A percentile compares a stretch with the other conserved stretches of the same genome.
Evolutionary conservation across 2,888 invertebrate genomes (phyloP).

Genomic region (Tetragnatha montana): DNA sequence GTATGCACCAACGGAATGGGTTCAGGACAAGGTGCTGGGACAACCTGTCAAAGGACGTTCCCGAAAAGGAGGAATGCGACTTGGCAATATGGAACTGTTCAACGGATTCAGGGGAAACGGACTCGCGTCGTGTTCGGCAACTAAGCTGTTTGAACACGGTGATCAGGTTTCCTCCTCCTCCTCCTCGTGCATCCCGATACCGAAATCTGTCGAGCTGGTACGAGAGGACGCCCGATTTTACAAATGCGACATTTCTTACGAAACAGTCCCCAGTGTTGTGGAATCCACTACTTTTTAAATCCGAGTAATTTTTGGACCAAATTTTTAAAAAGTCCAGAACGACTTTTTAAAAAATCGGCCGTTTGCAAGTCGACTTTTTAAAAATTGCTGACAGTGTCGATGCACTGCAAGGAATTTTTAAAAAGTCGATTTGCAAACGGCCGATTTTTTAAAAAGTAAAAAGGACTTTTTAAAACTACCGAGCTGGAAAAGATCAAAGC

Average conservation of each 20-base stretch:
- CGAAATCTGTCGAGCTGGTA: slow-evolving; percentile 6
- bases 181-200: background rate
- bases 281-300: background rate
- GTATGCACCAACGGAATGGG: slow-evolving; percentile 12
- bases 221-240: slow-evolving; percentile 30
- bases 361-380: background rate
- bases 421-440: background rate
- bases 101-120: slow-evolving; percentile 42
- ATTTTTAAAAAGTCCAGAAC: background rate
- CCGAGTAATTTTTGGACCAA: background rate
- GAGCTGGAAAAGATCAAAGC: too few relatives aligned
- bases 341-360: background rate
- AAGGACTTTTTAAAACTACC: background rate
- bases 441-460: background rate
- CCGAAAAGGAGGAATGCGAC: slow-evolving; percentile 22
- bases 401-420: background rate
- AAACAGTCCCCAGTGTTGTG: background rate
- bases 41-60: slow-evolving; percentile 26
- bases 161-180: too few relatives aligned
- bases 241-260: background rate
- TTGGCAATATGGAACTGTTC: slow-evolving; percentile 37
- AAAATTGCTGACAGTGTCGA: background rate
- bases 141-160: slow-evolving; percentile 23
- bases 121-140: slow-evolving; percentile 15
- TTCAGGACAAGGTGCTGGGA: background rate